A percentile compares a stretch with the other conserved stretches of the same genome.
Conservation (phyloP, 1,140 invertebrate genomes). For the Cepaea nemoralis region DNA sequence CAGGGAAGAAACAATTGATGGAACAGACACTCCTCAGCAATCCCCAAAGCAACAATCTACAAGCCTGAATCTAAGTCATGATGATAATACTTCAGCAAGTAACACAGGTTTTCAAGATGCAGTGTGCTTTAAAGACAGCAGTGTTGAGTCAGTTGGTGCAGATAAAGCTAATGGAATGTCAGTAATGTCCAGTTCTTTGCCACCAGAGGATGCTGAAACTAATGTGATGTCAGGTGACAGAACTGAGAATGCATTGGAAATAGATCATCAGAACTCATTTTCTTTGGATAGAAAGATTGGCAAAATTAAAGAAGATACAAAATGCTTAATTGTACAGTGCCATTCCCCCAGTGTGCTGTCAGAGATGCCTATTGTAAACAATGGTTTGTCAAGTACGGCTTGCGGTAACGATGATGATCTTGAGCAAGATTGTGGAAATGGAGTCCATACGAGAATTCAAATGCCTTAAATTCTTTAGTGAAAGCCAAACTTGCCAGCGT, state of each 20-base stretch:
- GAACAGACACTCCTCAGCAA: neutral
- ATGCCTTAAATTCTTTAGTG: constrained; percentile 27
- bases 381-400: neutral
- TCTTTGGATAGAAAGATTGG: constrained; percentile 27
- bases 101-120: neutral
- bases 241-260: neutral
- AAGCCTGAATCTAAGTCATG: neutral
- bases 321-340: constrained; percentile 7
- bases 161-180: neutral
- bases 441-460: neutral
- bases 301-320: constrained; percentile 30
- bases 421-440: constrained; percentile 21
- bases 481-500: constrained; percentile 21
- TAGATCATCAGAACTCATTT: neutral
- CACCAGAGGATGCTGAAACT: neutral
- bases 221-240: neutral
- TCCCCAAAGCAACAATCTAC: neutral
- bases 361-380: constrained; percentile 19
- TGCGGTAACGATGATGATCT: neutral
- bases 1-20: neutral
- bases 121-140: neutral
- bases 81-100: neutral
- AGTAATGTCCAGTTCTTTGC: neutral
- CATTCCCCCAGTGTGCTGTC: constrained; percentile 29
- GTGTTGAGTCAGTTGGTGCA: neutral